phyloP scores from a whole-genome alignment of 1,140 invertebrate genomes.

The Pseudomyrmex sp. region DNA sequence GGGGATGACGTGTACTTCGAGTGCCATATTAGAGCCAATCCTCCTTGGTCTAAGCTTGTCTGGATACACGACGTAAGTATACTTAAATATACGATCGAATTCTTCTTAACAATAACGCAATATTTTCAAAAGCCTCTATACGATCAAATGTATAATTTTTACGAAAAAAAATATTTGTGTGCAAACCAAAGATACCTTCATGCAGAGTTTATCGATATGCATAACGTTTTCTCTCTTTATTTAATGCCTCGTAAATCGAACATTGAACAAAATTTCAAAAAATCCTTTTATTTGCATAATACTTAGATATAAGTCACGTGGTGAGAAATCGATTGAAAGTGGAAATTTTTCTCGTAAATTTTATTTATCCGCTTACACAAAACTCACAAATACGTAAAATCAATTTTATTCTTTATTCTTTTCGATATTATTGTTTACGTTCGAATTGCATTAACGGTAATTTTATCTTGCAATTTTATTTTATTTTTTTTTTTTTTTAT shows the following conservation, averaged over 20 bases:
- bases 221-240: constrained; percentile 43
- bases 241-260: constrained; percentile 63
- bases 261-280: constrained; percentile 71
- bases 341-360: background rate
- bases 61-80: constrained; percentile 95
- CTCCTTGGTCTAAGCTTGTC: constrained; percentile 92
- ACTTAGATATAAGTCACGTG: constrained; percentile 55
- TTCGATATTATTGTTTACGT: background rate
- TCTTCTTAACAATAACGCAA: background rate
- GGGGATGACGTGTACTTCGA: constrained; percentile 97
- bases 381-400: background rate
- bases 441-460: background rate
- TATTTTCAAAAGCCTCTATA: constrained; percentile 19
- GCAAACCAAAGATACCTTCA: constrained; percentile 16
- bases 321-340: constrained; percentile 30
- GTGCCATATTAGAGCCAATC: constrained; percentile 94
- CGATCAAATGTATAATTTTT: constrained; percentile 36
- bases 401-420: background rate
- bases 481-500: background rate
- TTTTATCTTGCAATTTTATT: background rate
- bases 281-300: constrained; percentile 74
- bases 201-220: constrained; percentile 32
- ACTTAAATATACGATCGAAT: constrained; percentile 7
- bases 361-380: background rate
- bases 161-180: background rate